Percentiles rank a stretch among this genome's conserved stretches.
phyloP scores from a whole-genome alignment of 1,140 invertebrate species.

The Drosophila littoralis region DNA sequence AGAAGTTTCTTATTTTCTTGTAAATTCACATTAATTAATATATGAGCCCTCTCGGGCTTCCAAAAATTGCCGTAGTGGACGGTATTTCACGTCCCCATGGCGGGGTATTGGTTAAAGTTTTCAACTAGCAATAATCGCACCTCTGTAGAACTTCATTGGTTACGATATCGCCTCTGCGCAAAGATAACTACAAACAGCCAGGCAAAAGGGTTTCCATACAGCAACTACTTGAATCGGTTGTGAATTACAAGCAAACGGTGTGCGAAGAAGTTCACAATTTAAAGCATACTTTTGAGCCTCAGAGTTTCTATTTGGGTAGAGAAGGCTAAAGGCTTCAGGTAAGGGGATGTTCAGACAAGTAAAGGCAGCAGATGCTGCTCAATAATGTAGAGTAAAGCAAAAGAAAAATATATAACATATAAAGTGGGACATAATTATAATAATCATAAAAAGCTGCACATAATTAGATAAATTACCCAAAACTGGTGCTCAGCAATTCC shows the following conservation, averaged over 20 bases:
- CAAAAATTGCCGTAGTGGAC: slow-evolving; percentile 95
- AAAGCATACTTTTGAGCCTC: slow-evolving; percentile 22
- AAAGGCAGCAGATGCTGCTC: no score
- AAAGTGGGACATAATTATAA: neutral
- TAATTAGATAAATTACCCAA: neutral
- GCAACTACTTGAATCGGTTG: slow-evolving; percentile 31
- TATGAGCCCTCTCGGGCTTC: slow-evolving; percentile 85
- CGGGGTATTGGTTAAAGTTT: slow-evolving; percentile 94
- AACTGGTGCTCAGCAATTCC: neutral
- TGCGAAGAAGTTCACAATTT: neutral
- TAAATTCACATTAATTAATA: slow-evolving; percentile 42
- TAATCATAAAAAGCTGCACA: neutral
- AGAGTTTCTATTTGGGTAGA: no score
- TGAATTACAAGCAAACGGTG: slow-evolving; percentile 35
- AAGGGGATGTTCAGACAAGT: neutral
- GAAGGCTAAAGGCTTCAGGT: no score
- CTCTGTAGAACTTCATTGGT: slow-evolving; percentile 89
- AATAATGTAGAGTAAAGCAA: neutral
- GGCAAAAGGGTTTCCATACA: neutral
- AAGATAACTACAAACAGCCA: slow-evolving; percentile 42
- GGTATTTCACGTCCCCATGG: slow-evolving; percentile 95
- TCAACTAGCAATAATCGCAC: slow-evolving; percentile 84
- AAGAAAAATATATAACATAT: neutral
- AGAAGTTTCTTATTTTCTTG: neutral
- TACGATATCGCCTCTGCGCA: slow-evolving; percentile 90